Percentiles rank a stretch among this genome's conserved stretches.
phyloP scores from a whole-genome alignment of 2,888 invertebrate species.

The Pegoplata infirma region DNA sequence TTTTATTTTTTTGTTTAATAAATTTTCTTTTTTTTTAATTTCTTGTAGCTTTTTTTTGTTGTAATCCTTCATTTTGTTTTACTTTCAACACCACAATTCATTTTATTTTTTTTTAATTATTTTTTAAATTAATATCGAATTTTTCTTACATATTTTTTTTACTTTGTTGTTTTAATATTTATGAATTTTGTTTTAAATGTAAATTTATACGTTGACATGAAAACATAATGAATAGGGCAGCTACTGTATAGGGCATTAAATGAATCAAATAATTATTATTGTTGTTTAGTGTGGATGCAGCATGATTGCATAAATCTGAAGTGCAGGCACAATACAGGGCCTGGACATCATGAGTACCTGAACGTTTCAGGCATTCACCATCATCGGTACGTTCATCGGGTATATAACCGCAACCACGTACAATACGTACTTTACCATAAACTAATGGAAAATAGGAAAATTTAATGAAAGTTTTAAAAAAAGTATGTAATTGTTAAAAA shows the following conservation, averaged over 20 bases:
- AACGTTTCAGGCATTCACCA: conserved; percentile 83
- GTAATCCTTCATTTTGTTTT: conserved; percentile 30
- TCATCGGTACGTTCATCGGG: conserved; percentile 81
- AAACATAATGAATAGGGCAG: conserved; percentile 63
- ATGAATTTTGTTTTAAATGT: conserved; percentile 67
- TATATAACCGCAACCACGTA: conserved; percentile 89
- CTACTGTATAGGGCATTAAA: conserved; percentile 69
- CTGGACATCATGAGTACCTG: conserved; percentile 87
- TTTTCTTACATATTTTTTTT: no score
- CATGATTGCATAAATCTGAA: conserved; percentile 86
- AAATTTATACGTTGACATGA: conserved; percentile 65
- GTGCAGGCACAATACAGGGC: conserved; percentile 89
- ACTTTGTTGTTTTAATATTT: conserved; percentile 64
- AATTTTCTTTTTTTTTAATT: conserved; percentile 40
- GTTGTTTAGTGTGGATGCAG: conserved; percentile 70
- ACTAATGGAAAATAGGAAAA: conserved; percentile 79
- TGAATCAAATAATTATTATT: conserved; percentile 66
- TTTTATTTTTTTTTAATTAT: conserved; percentile 20
- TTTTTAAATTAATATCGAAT: conserved; percentile 34
- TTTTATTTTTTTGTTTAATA: conserved; percentile 22
- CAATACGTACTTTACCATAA: conserved; percentile 86
- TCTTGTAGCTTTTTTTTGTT: conserved; percentile 34
- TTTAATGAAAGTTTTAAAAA: not conserved
- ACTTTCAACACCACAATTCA: conserved; percentile 26
- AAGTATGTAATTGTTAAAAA: not conserved